These are phyloP conservation scores for Ornithoptera alexandrae DNA, from an alignment of 2,888 invertebrate genomes.

Conservation along the genomic window DNA sequence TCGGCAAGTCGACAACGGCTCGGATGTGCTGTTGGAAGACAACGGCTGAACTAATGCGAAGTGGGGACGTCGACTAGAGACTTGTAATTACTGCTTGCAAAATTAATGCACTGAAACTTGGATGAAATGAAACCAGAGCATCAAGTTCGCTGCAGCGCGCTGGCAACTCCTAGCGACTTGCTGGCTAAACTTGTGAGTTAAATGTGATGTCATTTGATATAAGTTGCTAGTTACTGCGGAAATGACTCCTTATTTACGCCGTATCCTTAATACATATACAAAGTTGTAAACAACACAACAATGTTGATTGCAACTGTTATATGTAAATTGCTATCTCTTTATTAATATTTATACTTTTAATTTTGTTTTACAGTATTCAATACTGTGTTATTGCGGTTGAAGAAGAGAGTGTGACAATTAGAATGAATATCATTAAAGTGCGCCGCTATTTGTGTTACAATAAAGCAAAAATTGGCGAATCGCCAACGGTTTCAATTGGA, in stretches of 20 bases:
- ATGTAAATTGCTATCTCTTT: constrained; percentile 23
- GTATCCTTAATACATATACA: neutral
- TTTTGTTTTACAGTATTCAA: constrained; percentile 34
- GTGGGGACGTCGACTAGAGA: constrained; percentile 68
- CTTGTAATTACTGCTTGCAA: constrained; percentile 78
- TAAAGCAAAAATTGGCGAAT: constrained; percentile 71
- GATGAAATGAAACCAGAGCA: constrained; percentile 74
- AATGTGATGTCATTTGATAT: constrained; percentile 43
- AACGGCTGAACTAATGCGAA: constrained; percentile 72
- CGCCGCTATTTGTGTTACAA: constrained; percentile 73
- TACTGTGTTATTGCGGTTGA: constrained; percentile 44
- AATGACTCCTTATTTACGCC: constrained; percentile 11
- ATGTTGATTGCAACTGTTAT: constrained; percentile 5
- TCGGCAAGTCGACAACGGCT: constrained; percentile 53
- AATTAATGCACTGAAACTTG: constrained; percentile 77
- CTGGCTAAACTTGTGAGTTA: constrained; percentile 52
- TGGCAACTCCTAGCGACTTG: constrained; percentile 48
- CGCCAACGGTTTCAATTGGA: constrained; percentile 67
- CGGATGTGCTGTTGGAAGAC: constrained; percentile 58
- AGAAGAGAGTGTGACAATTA: constrained; percentile 52
- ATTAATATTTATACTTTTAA: constrained; percentile 40
- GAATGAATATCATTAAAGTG: constrained; percentile 65
- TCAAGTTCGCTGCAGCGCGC: constrained; percentile 58
- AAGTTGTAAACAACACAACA: constrained; percentile 5
- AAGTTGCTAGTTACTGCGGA: constrained; percentile 21